Evolutionary conservation across 2,113 vertebrate genomes (phyloP), one percentile per base, ranked within the genome.

Genomic region (Lipotes vexillifer): DNA sequence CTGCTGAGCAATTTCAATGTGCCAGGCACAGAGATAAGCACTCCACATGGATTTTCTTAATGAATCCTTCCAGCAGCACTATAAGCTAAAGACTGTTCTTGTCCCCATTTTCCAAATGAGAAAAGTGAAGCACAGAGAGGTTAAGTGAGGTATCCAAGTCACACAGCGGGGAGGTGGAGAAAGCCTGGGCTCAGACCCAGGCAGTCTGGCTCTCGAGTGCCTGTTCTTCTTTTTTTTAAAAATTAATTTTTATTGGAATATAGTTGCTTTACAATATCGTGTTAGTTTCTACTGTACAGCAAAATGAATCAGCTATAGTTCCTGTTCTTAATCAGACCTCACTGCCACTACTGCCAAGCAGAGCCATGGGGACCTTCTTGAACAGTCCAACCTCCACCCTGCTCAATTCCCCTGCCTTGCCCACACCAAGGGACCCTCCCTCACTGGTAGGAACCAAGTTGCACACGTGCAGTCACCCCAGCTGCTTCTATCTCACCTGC

Each of bases 291-390:
- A 15, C 49, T 15, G 49, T 52, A 52, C 49, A 52, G 49, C 49
- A 52, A 52, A 52, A 15, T 52, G 49, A 52, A 52, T 52, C 49
- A 52, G 49, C 49, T 52, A 17, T 52, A 52, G 49, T 52, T 20
- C 55, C 36, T 10, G 66, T 27, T 63, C 18, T n/a, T n/a, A 63
- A 10, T 21, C 13, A 4, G 4, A 10, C 18, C 61, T 12, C 0
- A 0, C 65, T 20, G 59, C 11, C 8, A 1, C 29, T 27, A 5
- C 0, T 38, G 38, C 29, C 29, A 29, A 7, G 78, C 46, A 61
- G 57, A 82, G 46, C 72, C 36, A 20, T 1, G 9, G 33, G 38
- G 23, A 8, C 8, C 10, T 12, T 23, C 92, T 21, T 0, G 9
- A 52, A 29, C n/a, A 17, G 52, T 23, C 18, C 18, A 14, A 8